phyloP scores from a whole-genome alignment of 1,140 invertebrate genomes.

The Heliothis virescens region DNA sequence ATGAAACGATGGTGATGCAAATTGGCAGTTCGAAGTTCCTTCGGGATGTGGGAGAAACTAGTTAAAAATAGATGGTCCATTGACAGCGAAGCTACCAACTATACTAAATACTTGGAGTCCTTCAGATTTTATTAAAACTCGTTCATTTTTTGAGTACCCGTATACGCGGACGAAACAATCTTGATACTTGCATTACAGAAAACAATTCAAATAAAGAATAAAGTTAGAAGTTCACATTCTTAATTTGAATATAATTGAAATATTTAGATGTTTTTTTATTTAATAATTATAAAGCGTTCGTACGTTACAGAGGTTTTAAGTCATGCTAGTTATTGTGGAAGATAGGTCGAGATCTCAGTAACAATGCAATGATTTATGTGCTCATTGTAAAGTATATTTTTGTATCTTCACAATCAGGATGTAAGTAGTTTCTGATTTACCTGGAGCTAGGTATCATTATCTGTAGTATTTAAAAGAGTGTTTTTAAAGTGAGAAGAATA shows the following conservation, averaged over 20 bases:
- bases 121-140: too few species aligned
- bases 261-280: too few species aligned
- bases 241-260: too few species aligned
- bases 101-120: not conserved
- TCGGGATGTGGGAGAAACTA: too few species aligned
- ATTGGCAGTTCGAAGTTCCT: too few species aligned
- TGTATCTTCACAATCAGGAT: not conserved
- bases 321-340: not conserved
- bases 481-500: too few species aligned
- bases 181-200: not conserved
- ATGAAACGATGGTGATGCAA: too few species aligned
- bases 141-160: too few species aligned
- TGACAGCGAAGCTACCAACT: not conserved
- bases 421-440: not conserved
- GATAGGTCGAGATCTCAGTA: not conserved
- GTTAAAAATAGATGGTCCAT: not conserved
- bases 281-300: not conserved
- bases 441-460: not conserved
- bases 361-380: conserved; percentile 8
- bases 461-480: not conserved
- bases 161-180: not conserved
- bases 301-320: conserved; percentile 13
- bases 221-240: not conserved
- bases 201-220: not conserved
- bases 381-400: conserved; percentile 12